These are phyloP conservation scores for Dichetophora obliterata DNA, from an alignment of 2,888 invertebrate genomes.

Conservation along the genomic window DNA sequence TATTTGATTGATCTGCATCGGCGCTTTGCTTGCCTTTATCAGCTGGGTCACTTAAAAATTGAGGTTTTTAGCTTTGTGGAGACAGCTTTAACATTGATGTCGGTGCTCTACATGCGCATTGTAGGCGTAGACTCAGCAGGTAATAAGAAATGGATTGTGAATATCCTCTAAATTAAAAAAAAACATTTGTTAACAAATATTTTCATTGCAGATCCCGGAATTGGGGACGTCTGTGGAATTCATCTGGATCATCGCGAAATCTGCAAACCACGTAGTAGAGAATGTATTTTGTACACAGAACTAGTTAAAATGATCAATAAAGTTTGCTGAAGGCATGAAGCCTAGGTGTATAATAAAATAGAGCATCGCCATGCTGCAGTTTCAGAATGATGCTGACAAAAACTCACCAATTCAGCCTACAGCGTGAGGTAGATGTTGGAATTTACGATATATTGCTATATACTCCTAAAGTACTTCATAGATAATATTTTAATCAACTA, in stretches of 20 bases:
- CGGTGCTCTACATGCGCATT: constrained; percentile 80
- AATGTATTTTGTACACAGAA: constrained; percentile 78
- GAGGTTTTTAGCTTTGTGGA: constrained; percentile 83
- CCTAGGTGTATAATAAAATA: too few relatives aligned
- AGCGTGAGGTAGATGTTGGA: not conserved
- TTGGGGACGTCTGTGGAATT: constrained; percentile 81
- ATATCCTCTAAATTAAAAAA: too few relatives aligned
- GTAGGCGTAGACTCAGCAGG: constrained; percentile 85
- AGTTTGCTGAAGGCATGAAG: constrained; percentile 58
- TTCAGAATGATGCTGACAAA: too few relatives aligned
- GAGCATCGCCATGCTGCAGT: too few relatives aligned
- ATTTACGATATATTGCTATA: not conserved
- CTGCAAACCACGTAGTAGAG: constrained; percentile 83
- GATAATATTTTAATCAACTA: too few relatives aligned
- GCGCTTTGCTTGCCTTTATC: constrained; percentile 74
- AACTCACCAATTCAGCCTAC: too few relatives aligned
- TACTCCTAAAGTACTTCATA: not conserved
- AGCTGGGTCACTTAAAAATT: constrained; percentile 70
- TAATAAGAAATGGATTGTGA: too few relatives aligned
- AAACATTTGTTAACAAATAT: too few relatives aligned
- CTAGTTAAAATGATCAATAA: constrained; percentile 75
- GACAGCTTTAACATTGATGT: constrained; percentile 81
- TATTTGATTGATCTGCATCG: constrained; percentile 78
- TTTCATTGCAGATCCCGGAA: constrained; percentile 78
- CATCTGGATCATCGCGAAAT: constrained; percentile 86